Base-by-base conservation (phyloP, 2,888 invertebrate genomes). In the Arenicola marina region DNA sequence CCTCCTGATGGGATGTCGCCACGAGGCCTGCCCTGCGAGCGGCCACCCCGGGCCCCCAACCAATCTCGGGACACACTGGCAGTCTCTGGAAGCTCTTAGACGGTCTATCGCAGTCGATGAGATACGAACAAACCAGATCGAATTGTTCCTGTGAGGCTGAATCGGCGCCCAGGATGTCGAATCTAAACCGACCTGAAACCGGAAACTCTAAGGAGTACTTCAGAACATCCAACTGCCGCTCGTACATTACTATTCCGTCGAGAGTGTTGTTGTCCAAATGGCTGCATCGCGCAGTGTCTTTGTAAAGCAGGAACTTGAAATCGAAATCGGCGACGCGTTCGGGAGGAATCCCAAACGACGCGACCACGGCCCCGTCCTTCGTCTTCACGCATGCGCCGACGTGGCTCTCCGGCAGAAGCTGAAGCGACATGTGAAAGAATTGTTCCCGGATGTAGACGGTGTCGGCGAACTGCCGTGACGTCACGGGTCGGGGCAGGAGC, bases 101-200 rank as follows among this genome's bases (percentile, higher is more conserved):
- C 2, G 26, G 53, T 7, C 77, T 69, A 31, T 72, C 65, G 62
- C 79, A 78, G 43, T 72, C 65, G 31, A 81, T 76, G 21, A 81
- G 68, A 67, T 81, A 81, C 18, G 80, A 76, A 63, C 78, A 78
- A 7, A 75, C 72, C 54, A 80, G 66, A 62, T 81, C 79, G 65
- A 79, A 77, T 26, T 75, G 71, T 59, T 77, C 77, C 24, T 76
- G 75, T 56, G 73, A 71, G 1, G 64, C 61, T 1, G 71, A 61
- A 65, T 78, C 77, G 48, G 74, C 65, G 4, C 79, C 80, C 67
- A 78, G 80, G n/a, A 81, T 69, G 67, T 81, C 81, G 74, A 81
- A 67, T 66, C 78, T 79, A 64, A 76, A 81, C 48, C 67, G 73
- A 0, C 81, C 81, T 4, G 68, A 61, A 18, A 71, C 69, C 0